Base-by-base conservation (phyloP, 2,797 vertebrate species). In the Acanthurus tractus region DNA sequence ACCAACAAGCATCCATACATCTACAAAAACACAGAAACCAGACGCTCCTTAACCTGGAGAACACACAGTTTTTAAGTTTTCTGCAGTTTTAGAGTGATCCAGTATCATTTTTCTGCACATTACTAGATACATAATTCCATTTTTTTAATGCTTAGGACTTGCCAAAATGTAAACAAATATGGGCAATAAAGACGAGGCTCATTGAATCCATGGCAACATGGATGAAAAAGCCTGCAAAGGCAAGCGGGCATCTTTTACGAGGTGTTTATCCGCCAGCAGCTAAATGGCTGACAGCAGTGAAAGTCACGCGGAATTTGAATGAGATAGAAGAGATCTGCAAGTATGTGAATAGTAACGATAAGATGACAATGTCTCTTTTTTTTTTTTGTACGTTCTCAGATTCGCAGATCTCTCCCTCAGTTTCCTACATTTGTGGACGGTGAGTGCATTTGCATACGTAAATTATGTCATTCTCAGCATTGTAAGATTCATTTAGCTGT, bases 371-470 rank as follows among this genome's bases (percentile, higher is more conserved):
- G 3, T n/a, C 71, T n/a, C 71, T 56, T 82, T 34, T 82, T 18
- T 23, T 67, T 65, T 53, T 63, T 70, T 87, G 93, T 90, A 92
- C 90, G 83, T 94, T 94, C 94, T 82, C 95, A 99, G 98, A 95
- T 96, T 73, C 96, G 96, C 89, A 97, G 96, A 94, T 95, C 95
- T 92, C 95, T 99, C 95, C 96, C 97, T 85, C 96, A 96, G 17
- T 98, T 99, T 88, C 98, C 98, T 76, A 97, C 97, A 1, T 99
- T 98, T 78, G 97, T 99, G 85, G 97, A 99, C 89, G 97, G 98
- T 98, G 94, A 97, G 97, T 90, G 65, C 36, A 13, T 54, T 15
- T 3, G 2, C 18, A 15, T 7, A 13, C 17, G 7, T 45, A 54
- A 68, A 64, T 58, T 22, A 18, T 10, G 25, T 59, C 3, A 44